These are phyloP conservation scores for Peromyscus leucopus DNA, from an alignment of 2,113 vertebrate species.

Conservation along the genomic window DNA sequence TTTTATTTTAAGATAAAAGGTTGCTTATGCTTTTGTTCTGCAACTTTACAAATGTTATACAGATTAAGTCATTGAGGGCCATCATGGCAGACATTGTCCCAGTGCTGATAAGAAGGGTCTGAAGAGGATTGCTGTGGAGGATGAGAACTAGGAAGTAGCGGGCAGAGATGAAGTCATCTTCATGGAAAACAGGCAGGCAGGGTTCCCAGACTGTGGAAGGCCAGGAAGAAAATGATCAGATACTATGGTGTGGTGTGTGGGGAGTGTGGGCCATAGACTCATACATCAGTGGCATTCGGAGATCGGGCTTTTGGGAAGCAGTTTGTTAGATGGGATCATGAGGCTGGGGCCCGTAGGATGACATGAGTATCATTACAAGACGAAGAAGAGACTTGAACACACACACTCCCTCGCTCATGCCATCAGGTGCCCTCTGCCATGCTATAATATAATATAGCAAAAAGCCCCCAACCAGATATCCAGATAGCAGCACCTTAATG, in stretches of 20 bases:
- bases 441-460: too few relatives aligned
- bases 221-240: neutral
- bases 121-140: neutral
- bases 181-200: neutral
- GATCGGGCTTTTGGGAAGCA: neutral
- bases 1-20: conserved; percentile 26
- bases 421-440: too few relatives aligned
- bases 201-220: neutral
- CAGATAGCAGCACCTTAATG: neutral
- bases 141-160: neutral
- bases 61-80: neutral
- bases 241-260: neutral
- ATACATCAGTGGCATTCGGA: neutral
- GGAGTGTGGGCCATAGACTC: neutral
- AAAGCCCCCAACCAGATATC: too few relatives aligned
- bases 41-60: neutral
- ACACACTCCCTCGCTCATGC: neutral
- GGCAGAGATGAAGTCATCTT: neutral
- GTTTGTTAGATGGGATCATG: neutral
- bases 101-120: neutral
- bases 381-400: neutral
- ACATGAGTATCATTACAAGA: neutral
- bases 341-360: neutral
- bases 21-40: neutral
- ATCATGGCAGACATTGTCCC: neutral